Evolutionary conservation across 2,797 vertebrate genomes (phyloP).

Genomic region (Tokudaia muenninki): DNA sequence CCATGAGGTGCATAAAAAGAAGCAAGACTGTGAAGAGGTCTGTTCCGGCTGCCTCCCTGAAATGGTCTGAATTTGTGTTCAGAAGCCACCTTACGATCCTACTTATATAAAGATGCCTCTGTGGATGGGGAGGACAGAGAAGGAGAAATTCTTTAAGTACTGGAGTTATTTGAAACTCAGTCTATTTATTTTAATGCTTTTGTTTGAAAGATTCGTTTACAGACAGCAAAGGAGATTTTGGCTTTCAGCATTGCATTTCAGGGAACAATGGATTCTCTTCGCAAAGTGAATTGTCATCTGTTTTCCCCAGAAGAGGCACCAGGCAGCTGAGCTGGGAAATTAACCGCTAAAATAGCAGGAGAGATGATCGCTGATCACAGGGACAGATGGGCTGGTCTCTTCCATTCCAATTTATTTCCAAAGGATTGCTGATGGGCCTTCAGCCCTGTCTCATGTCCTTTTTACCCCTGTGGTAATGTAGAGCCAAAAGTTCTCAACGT

Average conservation of each 20-base stretch:
- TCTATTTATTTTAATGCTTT: conserved; percentile 56
- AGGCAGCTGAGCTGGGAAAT: conserved; percentile 21
- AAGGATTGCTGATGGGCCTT: neutral
- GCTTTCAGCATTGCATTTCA: conserved; percentile 68
- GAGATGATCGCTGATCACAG: neutral
- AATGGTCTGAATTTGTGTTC: neutral
- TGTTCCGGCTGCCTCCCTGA: neutral
- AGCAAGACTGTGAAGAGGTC: neutral
- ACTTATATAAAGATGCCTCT: conserved; percentile 15
- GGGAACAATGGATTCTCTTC: conserved; percentile 50
- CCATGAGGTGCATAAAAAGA: no score
- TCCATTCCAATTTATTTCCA: neutral
- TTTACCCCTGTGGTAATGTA: neutral
- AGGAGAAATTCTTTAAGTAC: conserved; percentile 28
- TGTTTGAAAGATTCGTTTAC: conserved; percentile 72
- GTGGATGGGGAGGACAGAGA: neutral
- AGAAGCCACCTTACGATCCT: neutral
- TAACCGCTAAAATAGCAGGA: conserved; percentile 31
- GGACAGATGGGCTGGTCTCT: neutral
- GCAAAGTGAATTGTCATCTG: conserved; percentile 74
- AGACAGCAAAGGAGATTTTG: conserved; percentile 76
- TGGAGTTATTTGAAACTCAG: conserved; percentile 11
- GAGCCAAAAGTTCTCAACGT: rapidly evolving
- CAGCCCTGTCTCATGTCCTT: neutral
- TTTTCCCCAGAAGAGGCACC: conserved; percentile 17